Evolutionary conservation across 2,888 invertebrate species (phyloP).

Genomic region (Nephrotoma guestfalica): DNA sequence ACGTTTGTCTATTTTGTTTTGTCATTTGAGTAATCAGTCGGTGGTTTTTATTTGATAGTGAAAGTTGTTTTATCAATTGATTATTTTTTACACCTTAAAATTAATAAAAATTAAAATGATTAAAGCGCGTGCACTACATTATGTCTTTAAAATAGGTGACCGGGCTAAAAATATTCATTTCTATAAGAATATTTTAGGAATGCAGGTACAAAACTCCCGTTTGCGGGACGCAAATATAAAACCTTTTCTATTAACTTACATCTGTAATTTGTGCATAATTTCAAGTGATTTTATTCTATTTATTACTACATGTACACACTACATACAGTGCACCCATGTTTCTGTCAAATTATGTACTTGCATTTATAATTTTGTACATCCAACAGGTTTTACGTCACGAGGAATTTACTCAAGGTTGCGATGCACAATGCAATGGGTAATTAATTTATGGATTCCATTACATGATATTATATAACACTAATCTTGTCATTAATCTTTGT

Average conservation of each 20-base stretch:
- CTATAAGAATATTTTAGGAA: conserved; percentile 79
- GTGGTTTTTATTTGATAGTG: not conserved
- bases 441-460: conserved; percentile 11
- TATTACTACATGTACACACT: not conserved
- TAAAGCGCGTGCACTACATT: conserved; percentile 74
- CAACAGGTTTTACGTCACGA: conserved; percentile 81
- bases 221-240: no score
- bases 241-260: not conserved
- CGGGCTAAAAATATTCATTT: conserved; percentile 73
- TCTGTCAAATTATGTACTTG: not conserved
- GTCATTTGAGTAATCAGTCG: not conserved
- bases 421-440: conserved; percentile 95
- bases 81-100: no score
- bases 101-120: not conserved
- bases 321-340: not conserved
- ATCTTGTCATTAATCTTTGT: not conserved
- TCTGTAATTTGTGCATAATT: not conserved
- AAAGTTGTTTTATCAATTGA: not conserved
- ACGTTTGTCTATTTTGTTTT: no score
- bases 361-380: not conserved
- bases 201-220: conserved; percentile 53
- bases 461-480: not conserved
- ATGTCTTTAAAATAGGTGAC: conserved; percentile 91
- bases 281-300: not conserved
- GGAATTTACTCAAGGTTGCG: conserved; percentile 93